A percentile compares a stretch with the other conserved stretches of the same genome.
Conservation (phyloP, 2,888 invertebrate genomes). For the Latrodectus hesperus region DNA sequence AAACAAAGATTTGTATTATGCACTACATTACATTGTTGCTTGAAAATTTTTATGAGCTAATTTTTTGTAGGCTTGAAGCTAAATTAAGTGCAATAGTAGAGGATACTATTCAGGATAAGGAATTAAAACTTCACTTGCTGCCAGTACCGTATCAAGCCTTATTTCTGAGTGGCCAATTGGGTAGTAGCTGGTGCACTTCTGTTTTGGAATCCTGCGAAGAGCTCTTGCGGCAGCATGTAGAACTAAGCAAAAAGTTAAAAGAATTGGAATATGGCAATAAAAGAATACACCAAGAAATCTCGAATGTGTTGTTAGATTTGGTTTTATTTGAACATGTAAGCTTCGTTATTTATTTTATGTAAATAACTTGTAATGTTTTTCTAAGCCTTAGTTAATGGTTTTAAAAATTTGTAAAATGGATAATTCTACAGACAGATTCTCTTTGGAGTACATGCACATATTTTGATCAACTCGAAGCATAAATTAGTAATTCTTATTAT, state of each 20-base stretch:
- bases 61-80: constrained; percentile 16
- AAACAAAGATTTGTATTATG: too few species aligned
- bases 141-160: constrained; percentile 41
- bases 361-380: too few species aligned
- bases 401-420: too few species aligned
- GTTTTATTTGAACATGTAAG: constrained; percentile 24
- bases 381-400: too few species aligned
- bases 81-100: constrained; percentile 16
- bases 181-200: constrained; percentile 33
- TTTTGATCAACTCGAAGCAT: too few species aligned
- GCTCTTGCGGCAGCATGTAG: constrained; percentile 19
- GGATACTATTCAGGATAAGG: constrained; percentile 25
- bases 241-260: neutral
- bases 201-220: constrained; percentile 32
- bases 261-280: neutral
- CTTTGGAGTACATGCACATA: too few species aligned
- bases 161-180: constrained; percentile 36
- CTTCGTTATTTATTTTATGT: too few species aligned
- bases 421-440: too few species aligned
- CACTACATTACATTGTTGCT: too few species aligned
- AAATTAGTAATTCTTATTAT: too few species aligned
- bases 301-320: constrained; percentile 2
- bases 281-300: constrained; percentile 6
- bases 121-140: constrained; percentile 18
- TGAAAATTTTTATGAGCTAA: neutral